Conservation (phyloP, 2,797 vertebrate genomes). For the Austrolebias charrua region DNA sequence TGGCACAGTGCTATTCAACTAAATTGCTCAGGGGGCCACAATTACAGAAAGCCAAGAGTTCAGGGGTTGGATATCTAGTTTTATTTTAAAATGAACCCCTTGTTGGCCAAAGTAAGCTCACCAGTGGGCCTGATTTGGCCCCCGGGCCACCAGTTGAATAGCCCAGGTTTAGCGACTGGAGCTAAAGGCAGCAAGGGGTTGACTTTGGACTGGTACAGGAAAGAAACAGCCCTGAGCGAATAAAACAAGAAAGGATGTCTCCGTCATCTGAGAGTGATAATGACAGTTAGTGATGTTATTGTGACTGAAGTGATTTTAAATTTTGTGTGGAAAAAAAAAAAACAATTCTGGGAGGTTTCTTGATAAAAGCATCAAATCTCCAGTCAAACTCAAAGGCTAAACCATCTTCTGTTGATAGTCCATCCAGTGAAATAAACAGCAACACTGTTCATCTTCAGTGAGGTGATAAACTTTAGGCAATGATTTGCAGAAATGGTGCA, state of each 20-base stretch:
- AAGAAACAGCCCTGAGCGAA: slow-evolving; percentile 64
- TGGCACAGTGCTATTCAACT: no score
- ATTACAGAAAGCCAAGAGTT: no score
- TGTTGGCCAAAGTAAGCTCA: no score
- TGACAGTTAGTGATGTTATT: slow-evolving; percentile 75
- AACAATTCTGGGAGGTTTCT: slow-evolving; percentile 55
- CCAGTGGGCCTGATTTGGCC: no score
- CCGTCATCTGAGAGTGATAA: slow-evolving; percentile 74
- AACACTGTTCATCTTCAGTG: slow-evolving; percentile 26
- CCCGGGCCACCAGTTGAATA: no score
- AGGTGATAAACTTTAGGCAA: slow-evolving; percentile 2
- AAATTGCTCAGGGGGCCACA: no score
- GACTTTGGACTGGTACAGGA: slow-evolving; percentile 62
- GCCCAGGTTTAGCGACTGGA: slow-evolving; percentile 26
- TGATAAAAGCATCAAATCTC: slow-evolving; percentile 40
- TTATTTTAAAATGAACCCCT: no score
- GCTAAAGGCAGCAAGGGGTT: slow-evolving; percentile 35
- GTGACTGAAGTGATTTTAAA: slow-evolving; percentile 75
- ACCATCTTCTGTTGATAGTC: slow-evolving; percentile 25
- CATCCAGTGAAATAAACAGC: slow-evolving; percentile 26
- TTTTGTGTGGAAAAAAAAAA: slow-evolving; percentile 76
- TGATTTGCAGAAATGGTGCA: no score
- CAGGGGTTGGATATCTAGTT: no score
- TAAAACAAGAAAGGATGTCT: slow-evolving; percentile 75
- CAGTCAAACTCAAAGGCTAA: slow-evolving; percentile 43